Evolutionary conservation across 1,140 invertebrate genomes (phyloP).

Genomic region (Solenopsis invicta): DNA sequence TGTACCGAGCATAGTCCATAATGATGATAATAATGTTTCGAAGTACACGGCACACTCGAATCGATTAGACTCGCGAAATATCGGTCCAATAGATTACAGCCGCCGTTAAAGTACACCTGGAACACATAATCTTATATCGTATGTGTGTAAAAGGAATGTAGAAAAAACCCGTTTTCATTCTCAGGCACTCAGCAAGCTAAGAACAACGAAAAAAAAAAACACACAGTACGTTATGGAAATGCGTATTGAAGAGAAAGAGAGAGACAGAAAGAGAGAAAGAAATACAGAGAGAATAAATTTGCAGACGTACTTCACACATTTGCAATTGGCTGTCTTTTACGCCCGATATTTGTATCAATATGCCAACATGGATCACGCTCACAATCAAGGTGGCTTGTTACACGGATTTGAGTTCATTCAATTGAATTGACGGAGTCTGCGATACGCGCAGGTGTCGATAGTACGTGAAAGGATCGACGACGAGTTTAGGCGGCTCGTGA

Average conservation of each 20-base stretch:
- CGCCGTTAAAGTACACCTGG: neutral
- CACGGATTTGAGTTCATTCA: neutral
- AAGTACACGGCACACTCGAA: neutral
- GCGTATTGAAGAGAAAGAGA: neutral
- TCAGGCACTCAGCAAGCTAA: neutral
- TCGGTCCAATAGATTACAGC: conserved; percentile 15
- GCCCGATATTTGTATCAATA: conserved; percentile 3
- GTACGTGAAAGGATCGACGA: conserved; percentile 36
- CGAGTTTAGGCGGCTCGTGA: conserved; percentile 50
- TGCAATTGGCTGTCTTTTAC: neutral
- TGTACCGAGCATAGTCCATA: conserved; percentile 50
- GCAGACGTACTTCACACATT: neutral
- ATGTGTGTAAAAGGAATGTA: neutral
- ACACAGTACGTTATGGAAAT: conserved; percentile 33
- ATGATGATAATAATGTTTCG: conserved; percentile 48
- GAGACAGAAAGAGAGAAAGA: neutral
- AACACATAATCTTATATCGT: conserved; percentile 34
- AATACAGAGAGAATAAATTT: neutral
- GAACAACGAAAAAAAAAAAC: neutral
- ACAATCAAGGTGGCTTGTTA: conserved; percentile 25
- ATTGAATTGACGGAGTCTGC: conserved; percentile 30
- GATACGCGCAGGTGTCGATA: conserved; percentile 9
- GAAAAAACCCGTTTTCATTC: conserved; percentile 11
- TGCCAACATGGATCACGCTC: conserved; percentile 8
- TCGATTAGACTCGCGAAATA: conserved; percentile 27